Conservation (phyloP, 2,797 vertebrate species). For the Phoxinus dragarum region DNA sequence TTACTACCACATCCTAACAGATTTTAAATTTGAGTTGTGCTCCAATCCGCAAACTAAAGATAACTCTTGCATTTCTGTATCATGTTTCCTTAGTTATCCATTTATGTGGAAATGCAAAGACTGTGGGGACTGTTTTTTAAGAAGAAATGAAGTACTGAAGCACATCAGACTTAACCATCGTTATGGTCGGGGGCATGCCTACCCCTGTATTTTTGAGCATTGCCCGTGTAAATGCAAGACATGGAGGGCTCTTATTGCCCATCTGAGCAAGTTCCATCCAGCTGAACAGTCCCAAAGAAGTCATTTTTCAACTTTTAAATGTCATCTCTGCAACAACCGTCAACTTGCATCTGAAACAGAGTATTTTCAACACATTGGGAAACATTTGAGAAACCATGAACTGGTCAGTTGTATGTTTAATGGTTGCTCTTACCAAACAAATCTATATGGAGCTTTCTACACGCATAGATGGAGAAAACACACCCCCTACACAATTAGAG, state of each 20-base stretch:
- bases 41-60: no score
- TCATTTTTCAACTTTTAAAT: slow-evolving; percentile 8
- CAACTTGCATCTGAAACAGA: background rate
- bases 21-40: no score
- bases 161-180: no score
- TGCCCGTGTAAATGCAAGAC: background rate
- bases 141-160: background rate
- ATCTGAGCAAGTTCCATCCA: slow-evolving; percentile 26
- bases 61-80: no score
- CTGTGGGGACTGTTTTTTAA: background rate
- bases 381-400: slow-evolving; percentile 12
- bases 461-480: slow-evolving; percentile 10
- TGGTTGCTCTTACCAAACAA: slow-evolving; percentile 20
- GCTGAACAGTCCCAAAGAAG: background rate
- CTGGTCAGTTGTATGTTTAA: slow-evolving; percentile 16
- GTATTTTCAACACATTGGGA: slow-evolving; percentile 17
- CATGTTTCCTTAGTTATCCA: no score
- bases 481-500: background rate
- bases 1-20: no score
- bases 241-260: slow-evolving; percentile 4
- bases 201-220: no score
- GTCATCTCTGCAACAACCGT: slow-evolving; percentile 3
- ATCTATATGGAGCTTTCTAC: slow-evolving; percentile 20
- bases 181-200: no score
- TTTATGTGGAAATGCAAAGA: slow-evolving; percentile 7